Evolutionary conservation across 2,888 invertebrate species (phyloP), one percentile per base, ranked within the genome.

Genomic region (Marronus borbonicus): DNA sequence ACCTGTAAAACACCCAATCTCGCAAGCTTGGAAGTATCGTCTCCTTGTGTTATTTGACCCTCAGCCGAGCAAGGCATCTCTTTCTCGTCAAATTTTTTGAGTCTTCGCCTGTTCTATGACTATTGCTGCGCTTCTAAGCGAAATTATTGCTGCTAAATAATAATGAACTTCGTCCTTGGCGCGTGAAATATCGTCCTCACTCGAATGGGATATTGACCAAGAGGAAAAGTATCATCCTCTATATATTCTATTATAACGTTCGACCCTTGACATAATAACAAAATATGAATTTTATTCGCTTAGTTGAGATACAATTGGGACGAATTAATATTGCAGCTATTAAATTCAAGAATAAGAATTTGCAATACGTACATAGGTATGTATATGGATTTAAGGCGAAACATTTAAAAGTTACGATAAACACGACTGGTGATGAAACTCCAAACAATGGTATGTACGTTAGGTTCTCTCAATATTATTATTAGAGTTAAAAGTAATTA

Each of bases 151-250:
- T 24, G 49, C 12, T 36, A 68, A 20, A 68, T 49, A 68, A 49
- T 68, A 50, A 49, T 68, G 49, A 65, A 39, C 36, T 65, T 65
- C 65, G 65, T 65, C 65, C 65, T 65, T 65, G 65, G 20, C 20
- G 17, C 20, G 65, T 28, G 65, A 65, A 65, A 68, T 50, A 68
- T 68, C 68, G 49, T 68, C 49, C 49, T 68, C 50, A 20, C 49
- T 10, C 49, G 24, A 24, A 49, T 68, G 49, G 24, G 20, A 68
- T 68, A 68, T 68, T 68, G 12, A 49, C 49, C 68, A 68, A 68
- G 68, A 68, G 68, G 68, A 68, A 68, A 49, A 68, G 62, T 62
- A 62, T 31, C 62, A 62, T 62, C 62, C 28, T 62, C 62, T 10
- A 62, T 31, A 62, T 31, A 62, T 58, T 28, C 36, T 28, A 62